Base-by-base conservation (phyloP, 1,140 invertebrate species). In the Vanessa tameamea region DNA sequence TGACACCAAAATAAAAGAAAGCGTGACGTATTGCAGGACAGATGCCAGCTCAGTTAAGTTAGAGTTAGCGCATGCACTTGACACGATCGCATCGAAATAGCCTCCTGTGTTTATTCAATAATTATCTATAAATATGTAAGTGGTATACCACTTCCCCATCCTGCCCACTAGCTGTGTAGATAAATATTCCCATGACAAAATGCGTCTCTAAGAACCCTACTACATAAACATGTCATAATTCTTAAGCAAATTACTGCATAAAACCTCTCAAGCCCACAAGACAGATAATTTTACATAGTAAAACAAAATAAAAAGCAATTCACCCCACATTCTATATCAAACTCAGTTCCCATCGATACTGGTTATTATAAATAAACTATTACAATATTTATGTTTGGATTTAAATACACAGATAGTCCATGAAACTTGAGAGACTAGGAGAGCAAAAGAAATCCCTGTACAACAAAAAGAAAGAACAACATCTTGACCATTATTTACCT, bases 1-100 rank as follows among this genome's bases (percentile, higher is more conserved):
- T 82, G 86, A 85, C 85, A 87, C 79, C 70, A 82, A 87, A 85
- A 84, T 82, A 87, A 87, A 88, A 87, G 86, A 88, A 89, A 88
- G 83, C 82, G 82, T 81, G 78, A 83, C 76, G 79, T 82, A 82
- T 83, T 78, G 66, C 80, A 81, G 75, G 69, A 79, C 78, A 75
- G 68, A 76, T 75, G 73, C 69, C 76, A 70, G 66, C 61, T 73
- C 43, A 31, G 57, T 73, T 47, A 61, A 65, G 64, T 67, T 48
- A 43, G 65, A 47, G 3, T 43, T 16, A 57, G 53, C 13, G 55
- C 51, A 48, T 63, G 64, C 63, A 59, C 51, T 67, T 63, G 64
- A 73, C 51, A 67, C 31, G 11, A 55, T 53, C 31, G 50, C 15
- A 37, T 37, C 14, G 15, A 61, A 15, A 37, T 61, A 37, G 15